Evolutionary conservation across 2,888 invertebrate genomes (phyloP).

Genomic region (Hypomecis atomaria): DNA sequence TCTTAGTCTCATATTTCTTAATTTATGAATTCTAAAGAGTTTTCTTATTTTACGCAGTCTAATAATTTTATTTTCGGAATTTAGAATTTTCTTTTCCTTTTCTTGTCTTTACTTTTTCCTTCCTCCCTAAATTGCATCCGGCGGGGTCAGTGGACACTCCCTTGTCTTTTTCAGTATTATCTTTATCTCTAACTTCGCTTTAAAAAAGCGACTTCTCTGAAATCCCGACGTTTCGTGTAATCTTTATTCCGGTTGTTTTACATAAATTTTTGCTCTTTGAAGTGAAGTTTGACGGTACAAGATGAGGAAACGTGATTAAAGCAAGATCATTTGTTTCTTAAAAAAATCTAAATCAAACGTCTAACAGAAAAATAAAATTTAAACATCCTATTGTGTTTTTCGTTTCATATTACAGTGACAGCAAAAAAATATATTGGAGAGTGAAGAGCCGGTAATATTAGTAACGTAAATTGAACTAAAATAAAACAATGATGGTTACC

Average conservation of each 20-base stretch:
- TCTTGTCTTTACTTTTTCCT: neutral
- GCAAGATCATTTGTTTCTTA: constrained; percentile 13
- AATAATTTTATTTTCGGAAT: neutral
- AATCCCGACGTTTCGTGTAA: neutral
- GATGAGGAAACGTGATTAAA: constrained; percentile 17
- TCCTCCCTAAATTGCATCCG: neutral
- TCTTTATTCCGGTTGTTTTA: constrained; percentile 11
- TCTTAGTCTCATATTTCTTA: too few relatives aligned
- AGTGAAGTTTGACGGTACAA: constrained; percentile 10
- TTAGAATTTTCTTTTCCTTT: neutral
- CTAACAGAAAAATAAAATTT: neutral
- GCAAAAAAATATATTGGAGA: too few relatives aligned
- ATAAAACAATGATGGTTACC: too few relatives aligned
- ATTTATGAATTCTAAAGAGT: too few relatives aligned
- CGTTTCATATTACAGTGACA: neutral
- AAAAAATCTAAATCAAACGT: constrained; percentile 14
- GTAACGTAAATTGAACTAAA: too few relatives aligned
- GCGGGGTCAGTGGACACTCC: neutral
- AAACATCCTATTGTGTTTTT: neutral
- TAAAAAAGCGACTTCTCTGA: constrained; percentile 1
- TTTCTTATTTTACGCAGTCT: too few relatives aligned
- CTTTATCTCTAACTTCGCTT: neutral
- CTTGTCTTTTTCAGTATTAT: neutral
- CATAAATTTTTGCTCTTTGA: constrained; percentile 20
- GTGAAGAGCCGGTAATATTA: too few relatives aligned